These are phyloP conservation scores for Nematolebias whitei DNA, from an alignment of 2,113 vertebrate genomes.

Conservation along the genomic window DNA sequence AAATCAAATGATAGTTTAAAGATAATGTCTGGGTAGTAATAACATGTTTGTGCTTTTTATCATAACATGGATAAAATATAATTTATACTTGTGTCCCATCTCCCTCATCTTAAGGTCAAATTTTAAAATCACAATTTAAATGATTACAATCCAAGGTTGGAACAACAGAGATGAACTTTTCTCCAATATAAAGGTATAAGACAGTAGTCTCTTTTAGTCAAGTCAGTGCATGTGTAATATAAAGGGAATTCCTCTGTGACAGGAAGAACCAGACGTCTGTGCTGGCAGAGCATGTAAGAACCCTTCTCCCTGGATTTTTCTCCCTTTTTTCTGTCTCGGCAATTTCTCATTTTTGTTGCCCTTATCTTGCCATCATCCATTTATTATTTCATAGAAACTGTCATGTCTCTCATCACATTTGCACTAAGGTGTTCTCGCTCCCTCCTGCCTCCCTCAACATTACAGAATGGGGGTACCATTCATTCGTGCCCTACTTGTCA, in stretches of 20 bases:
- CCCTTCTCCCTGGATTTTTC: not conserved
- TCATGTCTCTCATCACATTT: constrained; percentile 18
- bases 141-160: no score
- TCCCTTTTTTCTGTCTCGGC: not conserved
- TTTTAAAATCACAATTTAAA: no score
- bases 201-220: not conserved
- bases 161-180: no score
- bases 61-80: no score
- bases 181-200: not conserved
- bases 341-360: not conserved
- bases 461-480: constrained; percentile 2
- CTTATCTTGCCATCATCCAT: not conserved
- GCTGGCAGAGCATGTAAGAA: no score
- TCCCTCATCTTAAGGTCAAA: no score
- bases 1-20: no score
- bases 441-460: not conserved
- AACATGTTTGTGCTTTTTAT: no score
- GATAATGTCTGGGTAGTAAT: no score
- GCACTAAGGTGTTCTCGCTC: constrained; percentile 13
- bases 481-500: constrained; percentile 6
- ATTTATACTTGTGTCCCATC: no score
- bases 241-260: not conserved
- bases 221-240: not conserved
- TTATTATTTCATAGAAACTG: constrained; percentile 7
- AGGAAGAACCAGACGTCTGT: not conserved